Percentiles rank a stretch among this genome's conserved stretches.
Conservation (phyloP, 2,888 invertebrate genomes). For the Cheilosia vulpina region DNA sequence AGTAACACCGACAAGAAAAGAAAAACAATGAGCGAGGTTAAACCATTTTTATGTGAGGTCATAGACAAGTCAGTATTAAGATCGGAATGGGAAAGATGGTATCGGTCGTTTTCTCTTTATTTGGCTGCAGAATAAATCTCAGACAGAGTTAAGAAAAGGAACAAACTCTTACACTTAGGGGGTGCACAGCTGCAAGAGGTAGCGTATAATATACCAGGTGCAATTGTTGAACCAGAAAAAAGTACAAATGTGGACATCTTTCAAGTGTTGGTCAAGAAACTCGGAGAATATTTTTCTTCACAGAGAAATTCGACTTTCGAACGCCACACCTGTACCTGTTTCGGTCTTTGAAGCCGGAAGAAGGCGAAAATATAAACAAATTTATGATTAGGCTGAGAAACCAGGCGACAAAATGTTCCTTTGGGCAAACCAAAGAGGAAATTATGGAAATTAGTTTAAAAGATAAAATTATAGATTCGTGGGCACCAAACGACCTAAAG, state of each 20-base stretch:
- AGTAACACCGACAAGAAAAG: not conserved
- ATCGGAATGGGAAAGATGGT: conserved; percentile 73
- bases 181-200: conserved; percentile 71
- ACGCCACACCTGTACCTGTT: conserved; percentile 76
- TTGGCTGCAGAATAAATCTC: conserved; percentile 69
- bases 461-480: conserved; percentile 69
- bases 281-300: conserved; percentile 34
- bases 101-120: conserved; percentile 61
- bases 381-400: conserved; percentile 73
- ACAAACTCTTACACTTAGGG: conserved; percentile 65
- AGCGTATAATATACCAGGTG: conserved; percentile 67
- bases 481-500: conserved; percentile 69
- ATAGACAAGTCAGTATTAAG: conserved; percentile 70
- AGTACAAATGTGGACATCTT: conserved; percentile 48
- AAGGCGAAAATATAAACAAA: conserved; percentile 52
- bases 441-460: conserved; percentile 66
- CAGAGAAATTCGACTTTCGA: conserved; percentile 76
- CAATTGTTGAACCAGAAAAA: conserved; percentile 41
- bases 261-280: conserved; percentile 61
- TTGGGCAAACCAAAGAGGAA: conserved; percentile 59
- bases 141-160: conserved; percentile 57
- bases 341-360: conserved; percentile 77
- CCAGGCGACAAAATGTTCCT: conserved; percentile 63
- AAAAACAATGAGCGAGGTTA: conserved; percentile 37
- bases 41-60: conserved; percentile 66